A percentile compares a stretch with the other conserved stretches of the same genome.
These are phyloP conservation scores for Scomber scombrus DNA, from an alignment of 2,113 vertebrate genomes.

Conservation along the genomic window DNA sequence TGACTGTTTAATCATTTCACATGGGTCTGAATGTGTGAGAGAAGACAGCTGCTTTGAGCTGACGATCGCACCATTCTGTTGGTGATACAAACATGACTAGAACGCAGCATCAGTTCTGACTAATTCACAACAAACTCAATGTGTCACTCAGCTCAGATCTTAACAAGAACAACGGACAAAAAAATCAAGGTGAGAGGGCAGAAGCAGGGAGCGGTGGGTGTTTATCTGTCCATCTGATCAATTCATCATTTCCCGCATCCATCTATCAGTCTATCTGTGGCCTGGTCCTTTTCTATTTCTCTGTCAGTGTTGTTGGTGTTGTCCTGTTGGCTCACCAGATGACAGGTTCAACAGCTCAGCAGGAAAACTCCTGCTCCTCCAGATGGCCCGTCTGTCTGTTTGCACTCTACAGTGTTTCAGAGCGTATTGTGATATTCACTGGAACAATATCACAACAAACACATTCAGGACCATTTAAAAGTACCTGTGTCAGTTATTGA, in stretches of 20 bases:
- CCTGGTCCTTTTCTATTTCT: neutral
- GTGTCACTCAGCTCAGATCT: neutral
- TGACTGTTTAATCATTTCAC: no score
- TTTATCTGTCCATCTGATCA: neutral
- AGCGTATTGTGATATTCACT: constrained; percentile 27
- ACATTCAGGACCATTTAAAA: constrained; percentile 4
- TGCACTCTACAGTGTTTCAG: constrained; percentile 17
- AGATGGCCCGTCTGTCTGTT: constrained; percentile 44
- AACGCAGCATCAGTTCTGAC: constrained; percentile 29
- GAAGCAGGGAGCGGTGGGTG: neutral
- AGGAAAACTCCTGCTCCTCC: constrained; percentile 37
- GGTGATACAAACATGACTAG: constrained; percentile 18
- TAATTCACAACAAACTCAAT: neutral
- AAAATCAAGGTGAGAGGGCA: neutral
- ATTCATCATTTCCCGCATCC: neutral
- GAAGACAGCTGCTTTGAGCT: neutral
- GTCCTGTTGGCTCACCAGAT: constrained; percentile 33
- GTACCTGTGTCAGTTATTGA: neutral
- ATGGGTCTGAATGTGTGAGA: no score
- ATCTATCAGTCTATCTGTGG: neutral
- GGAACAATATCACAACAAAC: neutral
- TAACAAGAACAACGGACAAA: neutral
- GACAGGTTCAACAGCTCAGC: constrained; percentile 39
- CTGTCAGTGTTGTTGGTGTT: neutral
- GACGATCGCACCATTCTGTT: neutral